Evolutionary conservation across 2,113 vertebrate species (phyloP).

Genomic region (Saccopteryx bilineata): DNA sequence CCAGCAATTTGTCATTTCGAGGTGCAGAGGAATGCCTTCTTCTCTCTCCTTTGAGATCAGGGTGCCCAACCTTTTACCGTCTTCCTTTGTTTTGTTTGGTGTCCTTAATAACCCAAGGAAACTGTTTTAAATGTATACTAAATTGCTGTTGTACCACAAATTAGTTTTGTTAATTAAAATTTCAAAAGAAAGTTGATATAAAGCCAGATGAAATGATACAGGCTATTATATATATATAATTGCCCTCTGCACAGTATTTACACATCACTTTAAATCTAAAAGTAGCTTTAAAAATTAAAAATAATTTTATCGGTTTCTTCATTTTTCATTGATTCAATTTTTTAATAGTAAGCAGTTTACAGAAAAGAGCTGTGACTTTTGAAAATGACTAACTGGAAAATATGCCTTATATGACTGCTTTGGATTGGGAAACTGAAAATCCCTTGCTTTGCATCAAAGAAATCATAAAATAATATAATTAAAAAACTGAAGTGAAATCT

Average conservation of each 20-base stretch:
- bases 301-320: not conserved
- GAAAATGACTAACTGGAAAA: constrained; percentile 43
- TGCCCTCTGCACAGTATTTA: not conserved
- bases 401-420: not conserved
- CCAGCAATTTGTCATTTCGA: constrained; percentile 11
- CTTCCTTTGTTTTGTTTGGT: not conserved
- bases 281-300: not conserved
- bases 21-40: not conserved
- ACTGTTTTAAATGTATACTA: not conserved
- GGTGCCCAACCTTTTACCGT: not conserved
- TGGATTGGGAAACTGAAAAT: constrained; percentile 20
- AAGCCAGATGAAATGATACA: constrained; percentile 46
- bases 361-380: not conserved
- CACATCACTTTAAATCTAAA: constrained; percentile 43
- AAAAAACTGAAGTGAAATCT: not conserved
- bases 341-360: constrained; percentile 14
- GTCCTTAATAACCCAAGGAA: constrained; percentile 15
- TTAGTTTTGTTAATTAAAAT: constrained; percentile 65
- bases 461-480: constrained; percentile 50
- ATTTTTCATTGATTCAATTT: not conserved
- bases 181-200: constrained; percentile 33
- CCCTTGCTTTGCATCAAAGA: constrained; percentile 11
- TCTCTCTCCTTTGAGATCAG: not conserved
- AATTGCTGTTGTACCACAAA: not conserved
- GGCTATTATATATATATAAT: not conserved